Evolutionary conservation across 2,113 vertebrate genomes (phyloP), one percentile per base, ranked within the genome.

Genomic region (Psittacara wagleri): DNA sequence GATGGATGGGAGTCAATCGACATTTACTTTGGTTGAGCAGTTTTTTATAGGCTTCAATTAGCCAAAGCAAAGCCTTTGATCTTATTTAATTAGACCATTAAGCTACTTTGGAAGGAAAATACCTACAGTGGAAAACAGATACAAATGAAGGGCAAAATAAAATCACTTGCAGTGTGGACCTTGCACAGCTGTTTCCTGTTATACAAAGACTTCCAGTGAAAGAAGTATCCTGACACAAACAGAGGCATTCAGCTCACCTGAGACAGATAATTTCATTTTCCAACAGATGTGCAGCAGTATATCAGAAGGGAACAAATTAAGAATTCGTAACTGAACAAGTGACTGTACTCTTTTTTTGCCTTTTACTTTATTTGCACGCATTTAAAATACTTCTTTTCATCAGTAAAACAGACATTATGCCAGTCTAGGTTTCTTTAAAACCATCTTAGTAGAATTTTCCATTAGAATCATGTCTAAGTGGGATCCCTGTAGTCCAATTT

Each of bases 61-160:
- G 33, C 33, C 68, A 95, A 83, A 81, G 86, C 7, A 90, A 92
- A 94, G 70, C 13, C 79, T 89, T 81, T 66, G 59, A 87, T 89
- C 57, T 91, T 28, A 77, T 61, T 83, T 95, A 92, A 91, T 82
- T 74, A 89, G 68, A 89, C 18, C 28, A 77, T 57, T 88, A 96
- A 96, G 49, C 82, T 86, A 46, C 52, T 83, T 85, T 49, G 82
- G 55, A 94, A 80, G 35, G 41, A 86, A 94, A 91, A 95, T 27
- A 83, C 14, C 18, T 86, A 18, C 35, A 67, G 46, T 28, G 27
- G 74, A 90, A 93, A 74, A 82, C 13, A 83, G 39, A 86, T 41
- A 87, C 4, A 76, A 64, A 85, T 35, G 15, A 89, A 89, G n/a
- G 44, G 46, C 43, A 81, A 95, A 92, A 87, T 12, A 78, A 76